phyloP scores from a whole-genome alignment of 1,140 invertebrate genomes.

The Contarinia nasturtii region DNA sequence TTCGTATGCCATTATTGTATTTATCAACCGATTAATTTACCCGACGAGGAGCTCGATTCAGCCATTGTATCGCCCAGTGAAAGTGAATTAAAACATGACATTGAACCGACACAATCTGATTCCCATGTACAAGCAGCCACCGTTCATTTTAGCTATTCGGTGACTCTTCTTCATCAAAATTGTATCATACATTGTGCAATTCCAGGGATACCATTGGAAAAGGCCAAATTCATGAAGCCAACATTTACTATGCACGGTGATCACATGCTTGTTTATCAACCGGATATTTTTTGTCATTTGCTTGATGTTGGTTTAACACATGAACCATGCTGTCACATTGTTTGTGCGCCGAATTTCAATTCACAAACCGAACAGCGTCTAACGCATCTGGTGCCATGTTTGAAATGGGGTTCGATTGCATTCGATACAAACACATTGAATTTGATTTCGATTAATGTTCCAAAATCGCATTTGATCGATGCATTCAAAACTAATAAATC shows the following conservation, averaged over 20 bases:
- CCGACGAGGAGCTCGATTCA: constrained; percentile 31
- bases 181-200: constrained; percentile 64
- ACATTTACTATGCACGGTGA: constrained; percentile 52
- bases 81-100: constrained; percentile 12
- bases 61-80: constrained; percentile 20
- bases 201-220: constrained; percentile 54
- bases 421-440: constrained; percentile 51
- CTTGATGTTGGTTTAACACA: constrained; percentile 60
- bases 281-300: constrained; percentile 57
- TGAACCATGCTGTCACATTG: constrained; percentile 60
- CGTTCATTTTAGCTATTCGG: constrained; percentile 66
- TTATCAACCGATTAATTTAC: constrained; percentile 47
- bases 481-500: constrained; percentile 43
- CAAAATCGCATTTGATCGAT: constrained; percentile 38
- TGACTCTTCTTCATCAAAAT: constrained; percentile 60
- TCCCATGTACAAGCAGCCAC: constrained; percentile 24
- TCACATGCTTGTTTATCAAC: constrained; percentile 55
- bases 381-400: constrained; percentile 40
- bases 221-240: constrained; percentile 50
- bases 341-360: constrained; percentile 34
- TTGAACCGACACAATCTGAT: no score
- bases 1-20: constrained; percentile 73
- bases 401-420: constrained; percentile 30
- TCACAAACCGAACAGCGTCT: constrained; percentile 25
- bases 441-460: constrained; percentile 40